Base-by-base conservation (phyloP, 1,140 invertebrate species). In the Condylostylus longicornis region DNA sequence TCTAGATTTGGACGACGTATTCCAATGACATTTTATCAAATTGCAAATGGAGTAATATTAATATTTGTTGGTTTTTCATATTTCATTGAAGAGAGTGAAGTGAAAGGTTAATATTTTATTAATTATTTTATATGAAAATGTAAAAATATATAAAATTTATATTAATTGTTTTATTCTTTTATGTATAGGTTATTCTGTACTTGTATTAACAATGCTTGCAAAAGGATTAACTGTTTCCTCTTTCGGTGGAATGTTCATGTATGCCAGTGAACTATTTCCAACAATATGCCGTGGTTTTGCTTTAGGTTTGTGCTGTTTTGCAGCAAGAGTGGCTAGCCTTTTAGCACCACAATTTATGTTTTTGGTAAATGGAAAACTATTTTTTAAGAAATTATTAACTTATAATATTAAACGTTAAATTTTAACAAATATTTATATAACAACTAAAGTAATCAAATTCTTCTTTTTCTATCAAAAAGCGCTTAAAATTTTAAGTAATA, bases 361-460 rank as follows among this genome's bases (percentile, higher is more conserved):
- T 17, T 33, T 33, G 18, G 32, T 33, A 33, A 33, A 13, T 33
- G 14, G n/a, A n/a, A n/a, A n/a, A n/a, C n/a, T n/a, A n/a, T n/a
- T n/a, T n/a, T n/a, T n/a, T n/a, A n/a, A n/a, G n/a, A n/a, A n/a
- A n/a, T n/a, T n/a, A n/a, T n/a, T n/a, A n/a, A n/a, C n/a, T n/a
- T n/a, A n/a, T n/a, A n/a, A n/a, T n/a, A n/a, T n/a, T n/a, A n/a
- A n/a, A n/a, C n/a, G n/a, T n/a, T n/a, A n/a, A n/a, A n/a, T n/a
- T n/a, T n/a, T n/a, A n/a, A n/a, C n/a, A n/a, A n/a, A n/a, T n/a
- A n/a, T n/a, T n/a, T n/a, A n/a, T n/a, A n/a, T n/a, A n/a, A n/a
- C n/a, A n/a, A n/a, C n/a, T n/a, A n/a, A n/a, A n/a, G n/a, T n/a
- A n/a, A n/a, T n/a, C n/a, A n/a, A n/a, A n/a, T n/a, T n/a, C n/a